Percentiles rank a stretch among this genome's conserved stretches.
Conservation (phyloP, 2,888 invertebrate species). For the Noctua janthina region DNA sequence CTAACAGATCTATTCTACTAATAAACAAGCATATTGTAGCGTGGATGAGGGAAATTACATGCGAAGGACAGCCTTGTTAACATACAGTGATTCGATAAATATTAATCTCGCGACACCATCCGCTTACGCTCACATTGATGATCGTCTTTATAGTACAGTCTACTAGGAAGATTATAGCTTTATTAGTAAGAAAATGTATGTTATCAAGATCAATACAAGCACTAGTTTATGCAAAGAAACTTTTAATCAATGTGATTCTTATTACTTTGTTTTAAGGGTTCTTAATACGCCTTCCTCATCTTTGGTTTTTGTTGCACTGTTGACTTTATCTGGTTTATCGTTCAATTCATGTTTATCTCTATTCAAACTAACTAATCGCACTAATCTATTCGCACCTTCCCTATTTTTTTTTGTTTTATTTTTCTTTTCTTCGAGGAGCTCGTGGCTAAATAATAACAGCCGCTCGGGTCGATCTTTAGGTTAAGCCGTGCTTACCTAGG, state of each 20-base stretch:
- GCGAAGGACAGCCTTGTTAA: constrained; percentile 47
- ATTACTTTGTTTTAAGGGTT: neutral
- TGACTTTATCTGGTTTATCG: neutral
- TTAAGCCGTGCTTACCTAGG: too few species aligned
- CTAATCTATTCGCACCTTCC: too few species aligned
- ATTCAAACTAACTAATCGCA: too few species aligned
- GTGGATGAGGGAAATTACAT: constrained; percentile 40
- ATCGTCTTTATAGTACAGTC: constrained; percentile 32
- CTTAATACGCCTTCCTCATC: neutral
- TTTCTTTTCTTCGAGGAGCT: too few species aligned
- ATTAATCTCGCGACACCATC: constrained; percentile 52
- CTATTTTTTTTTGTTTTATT: too few species aligned
- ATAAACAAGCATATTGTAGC: constrained; percentile 18
- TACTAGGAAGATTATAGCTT: constrained; percentile 30
- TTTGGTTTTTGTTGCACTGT: neutral
- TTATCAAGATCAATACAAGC: neutral
- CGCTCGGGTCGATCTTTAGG: too few species aligned
- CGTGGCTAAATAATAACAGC: too few species aligned
- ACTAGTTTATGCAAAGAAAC: neutral
- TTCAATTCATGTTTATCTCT: neutral
- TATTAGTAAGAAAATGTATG: constrained; percentile 22
- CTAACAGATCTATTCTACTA: neutral
- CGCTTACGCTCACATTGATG: constrained; percentile 48
- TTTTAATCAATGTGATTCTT: neutral
- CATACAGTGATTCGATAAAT: constrained; percentile 62